Percentiles rank a stretch among this genome's conserved stretches.
Evolutionary conservation across 2,797 vertebrate genomes (phyloP).

Genomic region (Sebastes vulpes): DNA sequence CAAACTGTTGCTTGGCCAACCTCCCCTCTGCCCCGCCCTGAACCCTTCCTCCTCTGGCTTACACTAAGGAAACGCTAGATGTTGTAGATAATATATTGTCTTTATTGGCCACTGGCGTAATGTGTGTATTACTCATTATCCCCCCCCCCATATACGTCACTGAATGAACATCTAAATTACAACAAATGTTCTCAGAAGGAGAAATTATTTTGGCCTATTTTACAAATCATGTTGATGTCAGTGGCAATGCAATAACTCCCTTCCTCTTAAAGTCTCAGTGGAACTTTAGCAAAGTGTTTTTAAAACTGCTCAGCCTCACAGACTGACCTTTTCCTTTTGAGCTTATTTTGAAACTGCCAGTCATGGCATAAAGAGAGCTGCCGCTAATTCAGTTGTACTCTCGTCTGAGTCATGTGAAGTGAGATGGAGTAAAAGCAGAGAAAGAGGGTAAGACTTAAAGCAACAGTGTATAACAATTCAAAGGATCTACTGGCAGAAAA

Average conservation of each 20-base stretch:
- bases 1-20: conserved; percentile 85
- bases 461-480: neutral
- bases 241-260: neutral
- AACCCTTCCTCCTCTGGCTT: conserved; percentile 15
- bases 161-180: neutral
- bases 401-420: neutral
- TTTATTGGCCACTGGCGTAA: neutral
- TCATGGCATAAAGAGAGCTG: neutral
- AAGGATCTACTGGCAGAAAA: accelerated
- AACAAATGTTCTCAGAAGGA: neutral
- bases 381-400: conserved; percentile 10
- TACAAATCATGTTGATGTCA: neutral
- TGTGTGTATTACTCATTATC: neutral
- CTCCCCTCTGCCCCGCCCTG: conserved; percentile 56
- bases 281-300: conserved; percentile 23
- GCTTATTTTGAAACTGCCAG: conserved; percentile 28
- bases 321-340: conserved; percentile 27
- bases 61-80: conserved; percentile 14
- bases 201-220: neutral
- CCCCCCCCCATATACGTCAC: too few relatives aligned
- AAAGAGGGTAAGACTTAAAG: neutral
- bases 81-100: neutral
- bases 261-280: conserved; percentile 9
- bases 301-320: conserved; percentile 17
- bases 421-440: neutral